Evolutionary conservation across 2,113 vertebrate species (phyloP).

Genomic region (Plotosus lineatus): DNA sequence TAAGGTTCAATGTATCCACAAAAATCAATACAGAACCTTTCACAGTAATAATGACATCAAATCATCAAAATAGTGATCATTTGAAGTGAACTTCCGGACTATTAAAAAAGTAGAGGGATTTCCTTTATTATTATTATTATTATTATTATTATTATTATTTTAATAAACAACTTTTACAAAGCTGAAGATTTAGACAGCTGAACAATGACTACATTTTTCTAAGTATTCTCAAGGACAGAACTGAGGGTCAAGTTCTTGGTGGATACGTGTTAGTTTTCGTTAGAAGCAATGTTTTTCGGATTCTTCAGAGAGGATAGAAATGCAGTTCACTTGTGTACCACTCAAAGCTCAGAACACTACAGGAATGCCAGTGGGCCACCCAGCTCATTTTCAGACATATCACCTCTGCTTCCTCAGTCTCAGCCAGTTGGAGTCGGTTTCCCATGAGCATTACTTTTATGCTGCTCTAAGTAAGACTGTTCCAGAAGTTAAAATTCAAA

Average conservation of each 20-base stretch:
- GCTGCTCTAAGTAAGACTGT: conserved; percentile 12
- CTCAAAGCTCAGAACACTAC: neutral
- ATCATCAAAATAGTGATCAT: neutral
- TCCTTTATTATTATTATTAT: too few species aligned
- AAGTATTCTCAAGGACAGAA: conserved; percentile 3
- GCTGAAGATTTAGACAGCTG: neutral
- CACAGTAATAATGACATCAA: neutral
- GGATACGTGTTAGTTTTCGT: neutral
- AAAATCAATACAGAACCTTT: conserved; percentile 5
- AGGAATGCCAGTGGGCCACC: neutral
- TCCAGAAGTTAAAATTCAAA: conserved; percentile 16
- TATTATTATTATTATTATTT: too few species aligned
- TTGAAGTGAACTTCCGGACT: neutral
- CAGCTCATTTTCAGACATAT: conserved; percentile 10
- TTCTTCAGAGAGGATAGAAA: neutral
- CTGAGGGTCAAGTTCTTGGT: neutral
- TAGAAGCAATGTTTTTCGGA: neutral
- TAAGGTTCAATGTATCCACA: neutral
- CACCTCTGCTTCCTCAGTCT: neutral
- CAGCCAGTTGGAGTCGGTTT: neutral
- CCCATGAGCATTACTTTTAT: conserved; percentile 19
- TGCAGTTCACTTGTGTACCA: neutral
- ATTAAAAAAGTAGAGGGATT: neutral
- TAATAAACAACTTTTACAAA: too few species aligned
- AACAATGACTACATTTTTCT: neutral